Conservation (phyloP, 2,888 invertebrate genomes). For the Pristionchus arcanus region DNA sequence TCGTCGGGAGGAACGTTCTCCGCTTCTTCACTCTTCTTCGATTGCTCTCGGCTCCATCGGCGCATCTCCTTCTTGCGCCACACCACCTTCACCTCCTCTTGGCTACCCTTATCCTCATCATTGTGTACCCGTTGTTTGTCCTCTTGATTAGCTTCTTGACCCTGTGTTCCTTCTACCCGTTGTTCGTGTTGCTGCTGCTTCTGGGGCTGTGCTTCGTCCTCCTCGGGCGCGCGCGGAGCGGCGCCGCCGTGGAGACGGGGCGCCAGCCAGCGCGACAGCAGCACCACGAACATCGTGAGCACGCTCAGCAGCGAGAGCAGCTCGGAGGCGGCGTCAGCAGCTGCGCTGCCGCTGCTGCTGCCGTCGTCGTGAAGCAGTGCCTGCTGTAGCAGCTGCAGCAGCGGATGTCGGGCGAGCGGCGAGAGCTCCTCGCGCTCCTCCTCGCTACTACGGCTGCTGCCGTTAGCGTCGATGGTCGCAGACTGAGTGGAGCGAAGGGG, state of each 20-base stretch:
- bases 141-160: background rate
- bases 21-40: background rate
- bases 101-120: background rate
- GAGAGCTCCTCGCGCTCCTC: conserved; percentile 23
- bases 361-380: conserved; percentile 14
- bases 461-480: conserved; percentile 10
- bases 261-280: conserved; percentile 52
- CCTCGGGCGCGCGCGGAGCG: background rate
- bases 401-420: conserved; percentile 24
- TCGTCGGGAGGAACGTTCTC: conserved; percentile 36
- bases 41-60: background rate
- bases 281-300: conserved; percentile 55
- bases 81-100: conserved; percentile 33
- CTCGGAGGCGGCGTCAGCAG: background rate
- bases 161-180: conserved; percentile 22
- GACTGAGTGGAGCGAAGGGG: background rate
- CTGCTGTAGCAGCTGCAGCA: conserved; percentile 46
- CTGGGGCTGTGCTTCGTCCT: no score
- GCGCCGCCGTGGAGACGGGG: conserved; percentile 37
- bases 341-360: conserved; percentile 2
- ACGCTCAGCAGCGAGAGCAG: conserved; percentile 49
- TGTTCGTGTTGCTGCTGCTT: conserved; percentile 8
- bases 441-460: background rate
- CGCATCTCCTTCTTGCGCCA: conserved; percentile 42
- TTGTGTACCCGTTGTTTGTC: background rate